phyloP scores from a whole-genome alignment of 2,797 vertebrate species.

The Lacerta viridis region DNA sequence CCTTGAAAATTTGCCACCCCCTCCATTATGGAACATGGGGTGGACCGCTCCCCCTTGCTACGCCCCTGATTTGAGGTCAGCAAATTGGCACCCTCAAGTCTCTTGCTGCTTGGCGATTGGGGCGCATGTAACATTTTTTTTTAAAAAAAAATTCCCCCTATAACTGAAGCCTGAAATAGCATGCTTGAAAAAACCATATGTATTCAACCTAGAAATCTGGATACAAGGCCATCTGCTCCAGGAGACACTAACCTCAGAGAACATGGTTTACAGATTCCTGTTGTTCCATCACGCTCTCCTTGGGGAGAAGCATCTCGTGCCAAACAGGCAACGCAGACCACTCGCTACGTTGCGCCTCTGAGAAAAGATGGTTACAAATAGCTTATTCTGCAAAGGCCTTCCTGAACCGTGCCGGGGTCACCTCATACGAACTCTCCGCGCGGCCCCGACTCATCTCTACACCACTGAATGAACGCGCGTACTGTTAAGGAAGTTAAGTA shows the following conservation, averaged over 20 bases:
- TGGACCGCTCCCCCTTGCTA: no score
- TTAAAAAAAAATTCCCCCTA: no score
- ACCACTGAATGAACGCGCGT: not conserved
- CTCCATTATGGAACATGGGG: no score
- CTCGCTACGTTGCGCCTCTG: not conserved
- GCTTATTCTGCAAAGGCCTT: not conserved
- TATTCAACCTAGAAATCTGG: not conserved
- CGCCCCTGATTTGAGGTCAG: no score
- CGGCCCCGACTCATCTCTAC: not conserved
- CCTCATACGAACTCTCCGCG: not conserved
- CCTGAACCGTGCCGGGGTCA: not conserved
- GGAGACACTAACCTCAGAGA: not conserved
- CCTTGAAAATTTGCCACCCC: no score
- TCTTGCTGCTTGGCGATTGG: no score
- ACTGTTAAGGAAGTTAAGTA: not conserved
- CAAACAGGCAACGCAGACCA: not conserved
- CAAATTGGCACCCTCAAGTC: no score
- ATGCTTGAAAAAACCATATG: not conserved
- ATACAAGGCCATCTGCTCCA: conserved; percentile 4
- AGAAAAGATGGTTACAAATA: not conserved
- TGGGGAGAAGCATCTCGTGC: not conserved
- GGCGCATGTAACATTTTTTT: no score
- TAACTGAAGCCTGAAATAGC: not conserved
- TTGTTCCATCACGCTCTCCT: not conserved
- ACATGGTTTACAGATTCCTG: not conserved